A percentile compares a stretch with the other conserved stretches of the same genome.
These are phyloP conservation scores for Hystrix brachyura DNA, from an alignment of 2,113 vertebrate species.

Conservation along the genomic window DNA sequence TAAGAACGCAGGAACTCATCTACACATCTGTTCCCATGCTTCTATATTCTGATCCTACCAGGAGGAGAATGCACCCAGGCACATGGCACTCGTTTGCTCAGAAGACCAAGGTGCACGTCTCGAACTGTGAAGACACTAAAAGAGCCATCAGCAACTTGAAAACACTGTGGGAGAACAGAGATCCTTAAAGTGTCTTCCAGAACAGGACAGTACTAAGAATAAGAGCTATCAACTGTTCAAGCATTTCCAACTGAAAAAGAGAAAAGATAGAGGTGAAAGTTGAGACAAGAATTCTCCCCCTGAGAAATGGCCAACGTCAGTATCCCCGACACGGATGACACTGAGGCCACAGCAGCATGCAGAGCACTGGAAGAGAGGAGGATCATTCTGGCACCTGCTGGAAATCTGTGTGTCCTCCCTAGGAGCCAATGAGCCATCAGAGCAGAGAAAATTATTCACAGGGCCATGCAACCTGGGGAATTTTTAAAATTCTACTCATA, in stretches of 20 bases:
- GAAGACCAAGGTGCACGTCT: constrained; percentile 96
- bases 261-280: constrained; percentile 95
- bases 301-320: constrained; percentile 94
- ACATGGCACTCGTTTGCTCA: constrained; percentile 94
- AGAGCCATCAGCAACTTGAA: not conserved
- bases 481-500: constrained; percentile 69
- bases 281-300: constrained; percentile 96
- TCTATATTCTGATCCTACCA: constrained; percentile 94
- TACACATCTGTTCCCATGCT: constrained; percentile 90
- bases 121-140: constrained; percentile 88
- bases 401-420: constrained; percentile 93
- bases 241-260: constrained; percentile 65
- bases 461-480: constrained; percentile 71
- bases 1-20: not conserved
- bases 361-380: constrained; percentile 93
- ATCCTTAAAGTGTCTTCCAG: constrained; percentile 58
- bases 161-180: not conserved
- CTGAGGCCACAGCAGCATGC: constrained; percentile 95
- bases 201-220: constrained; percentile 82
- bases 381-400: constrained; percentile 95
- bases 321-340: constrained; percentile 94
- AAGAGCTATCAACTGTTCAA: constrained; percentile 92
- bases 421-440: constrained; percentile 86
- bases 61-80: constrained; percentile 93
- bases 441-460: constrained; percentile 80